These are phyloP conservation scores for Drosophila percnosoma DNA, from an alignment of 2,888 invertebrate species.

Conservation along the genomic window DNA sequence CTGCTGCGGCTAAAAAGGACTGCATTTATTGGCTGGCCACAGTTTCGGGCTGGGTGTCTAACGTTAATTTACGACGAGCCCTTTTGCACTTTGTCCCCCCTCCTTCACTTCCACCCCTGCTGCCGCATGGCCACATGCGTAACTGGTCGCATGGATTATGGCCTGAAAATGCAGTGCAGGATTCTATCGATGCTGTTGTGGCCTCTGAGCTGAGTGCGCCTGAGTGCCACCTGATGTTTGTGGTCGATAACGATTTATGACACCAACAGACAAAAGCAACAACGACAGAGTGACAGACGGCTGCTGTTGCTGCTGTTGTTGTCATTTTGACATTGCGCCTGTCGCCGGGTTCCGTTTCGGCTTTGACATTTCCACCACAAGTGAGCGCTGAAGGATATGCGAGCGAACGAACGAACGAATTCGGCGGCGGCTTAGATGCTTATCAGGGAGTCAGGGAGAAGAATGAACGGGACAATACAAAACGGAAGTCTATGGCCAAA, in stretches of 20 bases:
- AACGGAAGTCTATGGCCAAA: slow-evolving; percentile 66
- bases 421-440: slow-evolving; percentile 67
- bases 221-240: slow-evolving; percentile 82
- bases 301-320: slow-evolving; percentile 50
- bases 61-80: slow-evolving; percentile 78
- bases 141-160: slow-evolving; percentile 56
- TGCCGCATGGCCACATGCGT: slow-evolving; percentile 9
- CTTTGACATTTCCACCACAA: slow-evolving; percentile 55
- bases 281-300: slow-evolving; percentile 17
- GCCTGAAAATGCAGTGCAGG: slow-evolving; percentile 51
- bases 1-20: slow-evolving; percentile 13
- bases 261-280: slow-evolving; percentile 56
- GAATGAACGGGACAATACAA: slow-evolving; percentile 4
- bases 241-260: slow-evolving; percentile 82
- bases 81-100: slow-evolving; percentile 34
- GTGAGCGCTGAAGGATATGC: slow-evolving; percentile 44
- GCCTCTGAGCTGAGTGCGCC: slow-evolving; percentile 59
- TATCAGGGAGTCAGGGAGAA: slow-evolving; percentile 39
- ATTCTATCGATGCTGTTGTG: slow-evolving; percentile 18
- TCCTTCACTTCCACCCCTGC: background rate
- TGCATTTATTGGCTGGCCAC: slow-evolving; percentile 46
- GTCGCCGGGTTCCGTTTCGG: slow-evolving; percentile 51
- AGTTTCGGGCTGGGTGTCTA: slow-evolving; percentile 39
- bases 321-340: slow-evolving; percentile 63
- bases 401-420: slow-evolving; percentile 29